Evolutionary conservation across 2,797 vertebrate species (phyloP).

Genomic region (Silurus aristotelis): DNA sequence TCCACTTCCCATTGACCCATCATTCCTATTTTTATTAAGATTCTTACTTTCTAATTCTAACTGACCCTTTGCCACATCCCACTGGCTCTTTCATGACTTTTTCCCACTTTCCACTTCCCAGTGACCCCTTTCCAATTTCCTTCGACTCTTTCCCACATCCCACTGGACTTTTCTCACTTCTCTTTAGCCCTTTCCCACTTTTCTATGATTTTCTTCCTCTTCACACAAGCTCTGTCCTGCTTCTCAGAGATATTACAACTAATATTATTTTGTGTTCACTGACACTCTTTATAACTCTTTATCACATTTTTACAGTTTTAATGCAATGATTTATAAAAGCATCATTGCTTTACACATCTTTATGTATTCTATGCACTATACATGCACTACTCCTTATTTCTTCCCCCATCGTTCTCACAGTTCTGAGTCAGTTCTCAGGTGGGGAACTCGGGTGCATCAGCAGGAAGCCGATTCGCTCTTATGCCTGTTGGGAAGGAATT

Average conservation of each 20-base stretch:
- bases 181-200: background rate
- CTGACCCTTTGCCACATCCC: background rate
- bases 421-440: conserved; percentile 14
- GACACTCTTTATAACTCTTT: background rate
- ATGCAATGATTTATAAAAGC: background rate
- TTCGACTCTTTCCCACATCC: background rate
- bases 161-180: background rate
- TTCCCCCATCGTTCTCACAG: background rate
- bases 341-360: background rate
- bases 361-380: background rate
- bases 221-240: background rate
- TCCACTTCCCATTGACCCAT: too few relatives aligned
- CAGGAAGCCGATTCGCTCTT: conserved; percentile 69
- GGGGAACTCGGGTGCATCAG: conserved; percentile 56
- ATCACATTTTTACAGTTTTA: background rate
- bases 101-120: background rate
- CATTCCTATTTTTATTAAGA: too few relatives aligned
- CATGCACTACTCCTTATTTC: background rate
- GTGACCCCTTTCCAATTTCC: accelerated
- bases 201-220: background rate
- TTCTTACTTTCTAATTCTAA: background rate
- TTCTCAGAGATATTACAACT: background rate
- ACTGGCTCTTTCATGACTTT: background rate
- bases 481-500: conserved; percentile 82
- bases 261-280: background rate